Base-by-base conservation (phyloP, 92 coral and sea anemone species). In the Siderastrea radians region DNA sequence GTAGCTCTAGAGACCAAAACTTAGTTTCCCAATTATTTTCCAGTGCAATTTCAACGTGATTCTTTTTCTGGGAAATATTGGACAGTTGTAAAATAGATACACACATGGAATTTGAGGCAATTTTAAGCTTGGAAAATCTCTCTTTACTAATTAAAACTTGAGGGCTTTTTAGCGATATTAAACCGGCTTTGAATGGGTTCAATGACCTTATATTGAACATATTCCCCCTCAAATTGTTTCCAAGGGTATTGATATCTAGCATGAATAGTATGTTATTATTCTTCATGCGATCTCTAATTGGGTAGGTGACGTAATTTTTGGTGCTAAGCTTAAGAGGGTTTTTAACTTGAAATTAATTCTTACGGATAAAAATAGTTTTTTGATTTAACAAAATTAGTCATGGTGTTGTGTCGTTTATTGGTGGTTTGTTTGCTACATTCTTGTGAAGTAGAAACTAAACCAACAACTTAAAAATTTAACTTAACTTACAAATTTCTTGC, bases 101-200 rank as follows among this genome's bases (percentile, higher is more conserved):
- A 26, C 38, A 15, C 11, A 49, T 5, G 43, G 38, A 67, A 67
- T 13, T 68, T 51, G 26, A 81, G 57, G 17, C 51, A 52, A 67
- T 53, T 26, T 11, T 53, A 3, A 48, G 17, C 45, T 17, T 3
- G 19, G 60, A 80, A 52, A 16, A 51, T 57, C 73, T n/a, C 47
- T 55, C 16, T 26, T 52, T 58, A 7, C 17, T 68, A 14, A 69
- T 81, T 68, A 53, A 81, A 69, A 55, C 44, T 81, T 69, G 17
- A 43, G 50, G 48, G n/a, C 58, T 38, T 68, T 48, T 43, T 62
- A 81, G 63, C 46, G 67, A 6, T 26, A 26, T 26, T 54, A 14
- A 81, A 81, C 49, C 48, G 53, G 38, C 38, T 69, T 54, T 52
- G 85, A 81, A 68, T 81, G 52, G 51, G 68, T 66, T 65, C 52